A percentile compares a stretch with the other conserved stretches of the same genome.
These are phyloP conservation scores for Paramormyrops hopkinsi DNA, from an alignment of 2,797 vertebrate genomes.

Conservation along the genomic window DNA sequence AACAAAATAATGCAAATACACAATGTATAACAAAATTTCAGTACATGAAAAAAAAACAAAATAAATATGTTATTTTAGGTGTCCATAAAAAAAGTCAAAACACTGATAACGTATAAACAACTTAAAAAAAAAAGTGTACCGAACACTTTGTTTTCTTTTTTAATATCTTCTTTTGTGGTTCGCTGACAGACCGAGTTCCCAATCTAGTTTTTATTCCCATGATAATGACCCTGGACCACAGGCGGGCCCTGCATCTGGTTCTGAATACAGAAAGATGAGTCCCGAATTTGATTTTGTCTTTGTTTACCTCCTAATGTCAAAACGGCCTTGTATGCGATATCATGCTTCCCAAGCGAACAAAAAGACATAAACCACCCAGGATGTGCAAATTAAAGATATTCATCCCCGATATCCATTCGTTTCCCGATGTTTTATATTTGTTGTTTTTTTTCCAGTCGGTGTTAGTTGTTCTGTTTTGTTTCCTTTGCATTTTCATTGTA, in stretches of 20 bases:
- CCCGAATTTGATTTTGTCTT: conserved; percentile 22
- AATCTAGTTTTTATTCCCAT: conserved; percentile 19
- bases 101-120: conserved; percentile 73
- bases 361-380: conserved; percentile 4
- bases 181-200: conserved; percentile 12
- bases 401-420: conserved; percentile 26
- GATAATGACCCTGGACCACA: conserved; percentile 33
- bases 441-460: conserved; percentile 8
- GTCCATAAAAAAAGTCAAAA: conserved; percentile 73
- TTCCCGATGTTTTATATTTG: conserved; percentile 26
- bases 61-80: conserved; percentile 69
- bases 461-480: background rate
- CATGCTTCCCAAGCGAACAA: conserved; percentile 26
- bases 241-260: conserved; percentile 36
- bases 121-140: conserved; percentile 66
- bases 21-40: conserved; percentile 84
- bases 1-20: conserved; percentile 81
- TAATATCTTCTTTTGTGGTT: conserved; percentile 23
- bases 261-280: conserved; percentile 38
- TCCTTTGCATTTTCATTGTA: conserved; percentile 37
- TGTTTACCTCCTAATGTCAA: conserved; percentile 25
- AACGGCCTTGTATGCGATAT: conserved; percentile 33
- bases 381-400: conserved; percentile 57
- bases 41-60: conserved; percentile 58
- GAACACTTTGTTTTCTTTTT: conserved; percentile 46